These are phyloP conservation scores for Hyles lineata DNA, from an alignment of 2,888 invertebrate genomes.

Conservation along the genomic window DNA sequence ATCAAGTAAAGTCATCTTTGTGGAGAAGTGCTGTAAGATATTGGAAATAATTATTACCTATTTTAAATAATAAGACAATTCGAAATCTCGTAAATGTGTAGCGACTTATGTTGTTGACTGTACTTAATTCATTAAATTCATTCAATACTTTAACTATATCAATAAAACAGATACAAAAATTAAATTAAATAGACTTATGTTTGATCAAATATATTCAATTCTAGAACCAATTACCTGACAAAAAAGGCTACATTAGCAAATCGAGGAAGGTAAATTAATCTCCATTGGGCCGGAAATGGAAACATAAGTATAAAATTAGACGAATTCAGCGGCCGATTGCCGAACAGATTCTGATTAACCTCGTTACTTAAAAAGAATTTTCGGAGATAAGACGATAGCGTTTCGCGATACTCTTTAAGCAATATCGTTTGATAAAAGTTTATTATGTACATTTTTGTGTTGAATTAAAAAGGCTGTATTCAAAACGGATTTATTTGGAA, in stretches of 20 bases:
- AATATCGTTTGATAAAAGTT: background rate
- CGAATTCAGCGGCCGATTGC: background rate
- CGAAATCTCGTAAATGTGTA: too few species aligned
- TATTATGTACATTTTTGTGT: background rate
- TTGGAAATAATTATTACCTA: too few species aligned
- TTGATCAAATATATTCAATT: background rate
- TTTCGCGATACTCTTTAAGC: background rate
- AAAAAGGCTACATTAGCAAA: background rate
- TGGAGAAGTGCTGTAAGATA: too few species aligned
- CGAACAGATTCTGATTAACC: constrained; percentile 8
- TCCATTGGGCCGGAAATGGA: constrained; percentile 1
- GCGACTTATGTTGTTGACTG: too few species aligned
- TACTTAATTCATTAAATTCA: too few species aligned
- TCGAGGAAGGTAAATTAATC: background rate
- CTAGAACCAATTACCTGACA: background rate
- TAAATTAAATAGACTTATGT: background rate
- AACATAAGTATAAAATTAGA: constrained; percentile 24
- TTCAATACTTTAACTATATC: too few species aligned
- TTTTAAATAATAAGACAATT: too few species aligned
- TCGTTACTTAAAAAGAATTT: background rate
- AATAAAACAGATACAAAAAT: too few species aligned
- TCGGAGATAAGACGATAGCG: background rate
- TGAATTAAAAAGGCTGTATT: background rate
- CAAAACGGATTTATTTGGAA: background rate
- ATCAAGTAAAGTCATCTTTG: too few species aligned